These are phyloP conservation scores for Sturnira hondurensis DNA, from an alignment of 2,113 vertebrate genomes.

Conservation along the genomic window DNA sequence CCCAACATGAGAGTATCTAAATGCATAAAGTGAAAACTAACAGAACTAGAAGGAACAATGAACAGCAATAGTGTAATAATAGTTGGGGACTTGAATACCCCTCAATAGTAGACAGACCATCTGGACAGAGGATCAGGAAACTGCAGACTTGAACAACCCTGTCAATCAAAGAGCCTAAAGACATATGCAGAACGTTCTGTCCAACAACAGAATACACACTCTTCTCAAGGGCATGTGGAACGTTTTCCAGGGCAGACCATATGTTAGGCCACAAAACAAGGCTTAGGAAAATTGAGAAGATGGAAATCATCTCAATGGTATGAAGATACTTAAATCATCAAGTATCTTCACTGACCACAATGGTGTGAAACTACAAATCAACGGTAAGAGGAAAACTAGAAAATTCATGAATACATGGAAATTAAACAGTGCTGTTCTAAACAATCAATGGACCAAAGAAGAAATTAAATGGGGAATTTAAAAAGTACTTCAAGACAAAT, in stretches of 20 bases:
- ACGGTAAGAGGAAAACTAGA: not conserved
- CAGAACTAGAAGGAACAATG: not conserved
- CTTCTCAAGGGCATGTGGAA: not conserved
- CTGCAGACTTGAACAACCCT: not conserved
- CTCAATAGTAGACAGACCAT: not conserved
- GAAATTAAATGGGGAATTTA: not conserved
- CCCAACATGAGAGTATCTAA: not conserved
- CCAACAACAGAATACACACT: not conserved
- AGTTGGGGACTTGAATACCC: not conserved
- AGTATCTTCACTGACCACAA: not conserved
- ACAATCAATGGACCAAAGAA: not conserved
- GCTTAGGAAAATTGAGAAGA: not conserved
- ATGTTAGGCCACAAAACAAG: not conserved
- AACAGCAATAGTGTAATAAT: not conserved
- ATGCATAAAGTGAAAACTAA: not conserved
- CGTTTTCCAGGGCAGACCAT: not conserved
- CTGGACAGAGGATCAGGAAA: not conserved
- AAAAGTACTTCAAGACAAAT: not conserved
- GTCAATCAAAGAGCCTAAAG: not conserved
- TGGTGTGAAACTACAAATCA: not conserved
- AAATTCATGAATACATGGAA: not conserved
- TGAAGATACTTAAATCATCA: too few relatives aligned
- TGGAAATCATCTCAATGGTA: not conserved
- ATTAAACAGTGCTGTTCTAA: not conserved
- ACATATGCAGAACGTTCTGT: not conserved